These are phyloP conservation scores for Phylloscopus trochilus DNA, from an alignment of 2,113 vertebrate genomes.

Conservation along the genomic window DNA sequence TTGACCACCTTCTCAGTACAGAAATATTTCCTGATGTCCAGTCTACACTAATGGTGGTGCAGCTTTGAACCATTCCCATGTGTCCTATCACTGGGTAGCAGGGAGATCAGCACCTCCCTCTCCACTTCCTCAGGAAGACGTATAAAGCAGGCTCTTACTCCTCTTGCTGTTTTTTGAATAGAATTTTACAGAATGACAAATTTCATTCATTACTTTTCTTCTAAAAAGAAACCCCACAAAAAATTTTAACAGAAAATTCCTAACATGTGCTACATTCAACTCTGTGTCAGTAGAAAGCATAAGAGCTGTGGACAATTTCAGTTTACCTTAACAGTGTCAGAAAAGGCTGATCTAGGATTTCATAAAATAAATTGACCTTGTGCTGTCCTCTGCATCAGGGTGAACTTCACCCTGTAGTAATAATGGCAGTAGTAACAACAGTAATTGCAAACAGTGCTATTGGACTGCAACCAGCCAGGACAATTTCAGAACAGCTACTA, in stretches of 20 bases:
- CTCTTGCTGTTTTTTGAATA: not conserved
- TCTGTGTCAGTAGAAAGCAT: not conserved
- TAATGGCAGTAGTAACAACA: not conserved
- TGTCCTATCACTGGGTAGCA: rapidly evolving
- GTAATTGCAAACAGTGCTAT: not conserved
- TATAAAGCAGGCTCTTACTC: not conserved
- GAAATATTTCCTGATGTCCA: not conserved
- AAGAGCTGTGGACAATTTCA: not conserved
- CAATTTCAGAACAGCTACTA: slow-evolving; percentile 21
- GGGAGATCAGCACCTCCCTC: not conserved
- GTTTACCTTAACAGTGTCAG: not conserved
- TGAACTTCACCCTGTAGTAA: not conserved
- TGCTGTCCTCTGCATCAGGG: not conserved
- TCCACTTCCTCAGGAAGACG: not conserved
- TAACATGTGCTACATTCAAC: not conserved
- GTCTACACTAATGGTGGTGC: rapidly evolving
- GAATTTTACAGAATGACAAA: not conserved
- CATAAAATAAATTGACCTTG: slow-evolving; percentile 12
- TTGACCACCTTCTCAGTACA: not conserved
- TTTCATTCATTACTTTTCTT: not conserved
- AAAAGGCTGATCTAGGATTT: not conserved
- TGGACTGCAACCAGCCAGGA: not conserved
- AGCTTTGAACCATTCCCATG: not conserved
- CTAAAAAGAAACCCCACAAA: not conserved
- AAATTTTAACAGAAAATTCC: not conserved